Percentiles rank a stretch among this genome's conserved stretches.
Evolutionary conservation across 2,113 vertebrate genomes (phyloP).

Genomic region (Arothron firmamentum): DNA sequence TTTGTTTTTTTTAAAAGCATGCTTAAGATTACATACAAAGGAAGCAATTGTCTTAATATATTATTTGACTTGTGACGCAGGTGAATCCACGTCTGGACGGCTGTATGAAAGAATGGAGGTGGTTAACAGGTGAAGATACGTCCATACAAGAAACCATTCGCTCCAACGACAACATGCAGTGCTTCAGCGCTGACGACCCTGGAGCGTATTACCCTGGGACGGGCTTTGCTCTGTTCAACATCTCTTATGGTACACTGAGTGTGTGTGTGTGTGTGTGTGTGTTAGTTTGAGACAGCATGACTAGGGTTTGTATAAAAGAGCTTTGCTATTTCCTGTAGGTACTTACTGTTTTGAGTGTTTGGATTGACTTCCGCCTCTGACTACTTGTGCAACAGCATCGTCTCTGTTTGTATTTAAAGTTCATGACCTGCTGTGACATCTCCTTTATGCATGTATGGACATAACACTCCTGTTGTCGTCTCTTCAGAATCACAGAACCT

Average conservation of each 20-base stretch:
- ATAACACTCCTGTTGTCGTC: background rate
- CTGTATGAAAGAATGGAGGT: slow-evolving; percentile 91
- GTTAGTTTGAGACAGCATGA: background rate
- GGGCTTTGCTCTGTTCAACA: slow-evolving; percentile 85
- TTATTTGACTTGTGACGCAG: slow-evolving; percentile 56
- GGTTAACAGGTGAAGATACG: slow-evolving; percentile 87
- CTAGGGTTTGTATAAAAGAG: background rate
- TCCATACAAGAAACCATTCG: slow-evolving; percentile 86
- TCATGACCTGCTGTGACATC: background rate
- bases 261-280: slow-evolving; percentile 1
- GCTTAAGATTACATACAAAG: background rate
- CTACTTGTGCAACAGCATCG: slow-evolving; percentile 1
- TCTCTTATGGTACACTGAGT: slow-evolving; percentile 75
- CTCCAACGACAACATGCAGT: slow-evolving; percentile 88
- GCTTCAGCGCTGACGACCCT: slow-evolving; percentile 78
- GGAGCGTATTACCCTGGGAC: slow-evolving; percentile 87
- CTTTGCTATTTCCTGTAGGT: slow-evolving; percentile 10
- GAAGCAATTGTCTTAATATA: background rate
- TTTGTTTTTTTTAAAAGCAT: background rate
- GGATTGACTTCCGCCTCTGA: background rate
- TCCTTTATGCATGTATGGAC: background rate
- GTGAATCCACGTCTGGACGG: slow-evolving; percentile 93
- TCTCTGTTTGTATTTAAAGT: slow-evolving; percentile 1
- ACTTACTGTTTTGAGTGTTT: slow-evolving; percentile 13
- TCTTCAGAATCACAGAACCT: slow-evolving; percentile 74